A percentile compares a stretch with the other conserved stretches of the same genome.
Evolutionary conservation across 2,797 vertebrate species (phyloP).

Genomic region (Trematomus bernacchii): DNA sequence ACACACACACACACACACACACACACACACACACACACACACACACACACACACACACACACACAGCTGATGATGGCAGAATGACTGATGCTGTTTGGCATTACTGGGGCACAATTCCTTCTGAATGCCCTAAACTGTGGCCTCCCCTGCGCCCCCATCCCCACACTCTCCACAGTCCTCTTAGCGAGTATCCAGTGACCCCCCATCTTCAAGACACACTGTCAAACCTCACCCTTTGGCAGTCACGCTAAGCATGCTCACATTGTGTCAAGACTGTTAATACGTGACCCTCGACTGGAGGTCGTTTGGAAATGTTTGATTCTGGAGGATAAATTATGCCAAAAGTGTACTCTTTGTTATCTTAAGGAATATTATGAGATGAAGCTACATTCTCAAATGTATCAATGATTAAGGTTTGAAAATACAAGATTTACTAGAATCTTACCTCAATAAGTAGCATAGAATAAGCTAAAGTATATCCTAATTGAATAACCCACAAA

Average conservation of each 20-base stretch:
- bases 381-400: neutral
- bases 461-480: neutral
- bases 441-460: neutral
- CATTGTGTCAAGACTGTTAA: slow-evolving; percentile 4
- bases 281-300: no score
- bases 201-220: slow-evolving; percentile 15
- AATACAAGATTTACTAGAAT: neutral
- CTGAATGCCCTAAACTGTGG: slow-evolving; percentile 74
- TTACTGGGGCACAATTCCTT: slow-evolving; percentile 77
- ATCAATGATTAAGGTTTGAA: neutral
- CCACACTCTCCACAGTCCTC: slow-evolving; percentile 23
- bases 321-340: no score
- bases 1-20: no score
- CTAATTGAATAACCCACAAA: neutral
- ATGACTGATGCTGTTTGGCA: slow-evolving; percentile 76
- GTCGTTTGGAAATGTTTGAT: no score
- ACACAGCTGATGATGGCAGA: slow-evolving; percentile 42
- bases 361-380: neutral
- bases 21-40: no score
- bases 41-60: neutral
- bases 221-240: neutral
- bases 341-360: neutral
- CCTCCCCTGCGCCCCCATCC: slow-evolving; percentile 48
- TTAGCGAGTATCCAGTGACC: slow-evolving; percentile 33
- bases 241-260: slow-evolving; percentile 28